Evolutionary conservation across 2,797 vertebrate genomes (phyloP).

Genomic region (Loris lydekkerianus): DNA sequence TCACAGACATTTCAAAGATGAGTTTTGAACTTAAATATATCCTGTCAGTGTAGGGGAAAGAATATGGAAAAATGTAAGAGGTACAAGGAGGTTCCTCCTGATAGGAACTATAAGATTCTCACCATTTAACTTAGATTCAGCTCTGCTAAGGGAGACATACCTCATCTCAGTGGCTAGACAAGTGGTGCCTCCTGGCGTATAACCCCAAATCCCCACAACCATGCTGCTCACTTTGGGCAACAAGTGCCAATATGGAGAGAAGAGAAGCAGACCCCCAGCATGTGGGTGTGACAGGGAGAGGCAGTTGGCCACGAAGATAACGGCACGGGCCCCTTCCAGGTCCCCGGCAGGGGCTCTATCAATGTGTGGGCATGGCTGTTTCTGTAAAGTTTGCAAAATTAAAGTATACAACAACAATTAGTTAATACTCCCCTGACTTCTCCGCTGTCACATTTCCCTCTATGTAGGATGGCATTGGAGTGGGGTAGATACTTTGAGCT

Average conservation of each 20-base stretch:
- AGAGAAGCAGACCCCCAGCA: background rate
- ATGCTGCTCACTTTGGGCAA: background rate
- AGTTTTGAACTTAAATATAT: slow-evolving; percentile 23
- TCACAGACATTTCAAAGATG: background rate
- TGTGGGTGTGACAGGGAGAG: rapidly evolving
- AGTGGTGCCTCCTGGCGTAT: background rate
- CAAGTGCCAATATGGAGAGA: background rate
- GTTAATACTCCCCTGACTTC: background rate
- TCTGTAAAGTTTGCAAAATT: background rate
- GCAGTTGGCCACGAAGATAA: background rate
- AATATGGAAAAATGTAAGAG: background rate
- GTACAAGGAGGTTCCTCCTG: background rate
- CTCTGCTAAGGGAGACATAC: background rate
- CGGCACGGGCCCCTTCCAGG: background rate
- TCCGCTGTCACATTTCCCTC: background rate
- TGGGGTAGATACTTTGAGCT: background rate
- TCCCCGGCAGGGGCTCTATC: background rate
- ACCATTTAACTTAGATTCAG: background rate
- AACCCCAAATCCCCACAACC: background rate
- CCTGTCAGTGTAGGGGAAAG: background rate
- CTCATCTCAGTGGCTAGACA: background rate
- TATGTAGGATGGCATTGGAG: background rate
- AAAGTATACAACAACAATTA: background rate
- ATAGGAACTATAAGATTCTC: background rate
- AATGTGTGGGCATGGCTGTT: background rate